These are phyloP conservation scores for Heliconius charithonia DNA, from an alignment of 2,888 invertebrate species.

Conservation along the genomic window DNA sequence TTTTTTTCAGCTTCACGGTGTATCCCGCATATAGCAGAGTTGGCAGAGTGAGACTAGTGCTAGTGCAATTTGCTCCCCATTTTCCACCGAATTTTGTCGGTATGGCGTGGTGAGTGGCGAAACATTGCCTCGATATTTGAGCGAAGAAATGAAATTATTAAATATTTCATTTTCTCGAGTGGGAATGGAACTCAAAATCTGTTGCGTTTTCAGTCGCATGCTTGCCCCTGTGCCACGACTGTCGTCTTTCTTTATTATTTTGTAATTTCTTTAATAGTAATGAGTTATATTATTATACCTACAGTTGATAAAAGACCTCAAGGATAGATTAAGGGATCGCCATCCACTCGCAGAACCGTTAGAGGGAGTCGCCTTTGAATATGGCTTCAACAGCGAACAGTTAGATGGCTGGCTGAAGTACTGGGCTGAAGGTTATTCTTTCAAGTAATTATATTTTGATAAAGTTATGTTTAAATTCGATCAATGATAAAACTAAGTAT, in stretches of 20 bases:
- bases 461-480: background rate
- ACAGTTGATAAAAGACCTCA: slow-evolving; percentile 56
- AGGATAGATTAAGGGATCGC: slow-evolving; percentile 50
- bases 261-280: background rate
- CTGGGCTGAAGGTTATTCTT: slow-evolving; percentile 88
- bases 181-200: no score
- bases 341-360: slow-evolving; percentile 74
- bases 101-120: no score
- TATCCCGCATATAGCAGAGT: no score
- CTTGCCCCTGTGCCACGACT: background rate
- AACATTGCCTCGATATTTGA: background rate
- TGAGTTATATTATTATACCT: background rate
- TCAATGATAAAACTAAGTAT: no score
- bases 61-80: background rate
- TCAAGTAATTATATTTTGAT: slow-evolving; percentile 46
- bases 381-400: slow-evolving; percentile 89
- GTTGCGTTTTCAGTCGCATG: no score
- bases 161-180: background rate
- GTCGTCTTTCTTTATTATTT: no score
- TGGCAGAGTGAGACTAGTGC: no score
- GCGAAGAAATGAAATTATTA: background rate
- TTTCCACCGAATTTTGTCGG: background rate
- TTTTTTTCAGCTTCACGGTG: no score
- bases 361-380: slow-evolving; percentile 87
- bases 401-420: slow-evolving; percentile 85